Conservation (phyloP, 2,797 vertebrate species). For the Odontamblyopus lacepedii region DNA sequence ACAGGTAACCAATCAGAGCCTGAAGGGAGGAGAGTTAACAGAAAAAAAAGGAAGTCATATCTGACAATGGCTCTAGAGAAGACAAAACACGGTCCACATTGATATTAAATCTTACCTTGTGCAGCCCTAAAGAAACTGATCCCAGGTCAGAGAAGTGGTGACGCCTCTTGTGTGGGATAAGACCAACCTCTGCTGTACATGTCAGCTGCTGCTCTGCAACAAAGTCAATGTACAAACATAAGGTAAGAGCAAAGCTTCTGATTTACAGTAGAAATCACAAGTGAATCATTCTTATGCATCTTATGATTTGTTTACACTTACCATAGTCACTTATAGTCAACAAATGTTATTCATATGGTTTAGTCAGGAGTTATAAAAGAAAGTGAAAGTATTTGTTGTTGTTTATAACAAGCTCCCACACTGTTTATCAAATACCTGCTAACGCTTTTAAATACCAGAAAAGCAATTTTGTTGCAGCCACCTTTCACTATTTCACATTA, state of each 20-base stretch:
- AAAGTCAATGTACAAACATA: constrained; percentile 42
- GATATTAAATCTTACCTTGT: constrained; percentile 35
- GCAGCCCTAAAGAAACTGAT: constrained; percentile 50
- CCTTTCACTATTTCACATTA: constrained; percentile 28
- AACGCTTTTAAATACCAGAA: constrained; percentile 2
- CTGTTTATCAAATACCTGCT: constrained; percentile 17
- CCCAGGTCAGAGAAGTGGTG: constrained; percentile 50
- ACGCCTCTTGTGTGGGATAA: constrained; percentile 46
- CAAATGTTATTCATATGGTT: neutral
- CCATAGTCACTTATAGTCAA: neutral
- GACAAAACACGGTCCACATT: constrained; percentile 21
- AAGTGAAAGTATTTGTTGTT: constrained; percentile 64
- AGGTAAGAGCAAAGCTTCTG: constrained; percentile 60
- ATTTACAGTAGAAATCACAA: constrained; percentile 15
- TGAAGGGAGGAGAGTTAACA: constrained; percentile 40
- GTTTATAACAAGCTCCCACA: constrained; percentile 8
- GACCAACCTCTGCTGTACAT: constrained; percentile 53
- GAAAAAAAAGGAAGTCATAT: constrained; percentile 56
- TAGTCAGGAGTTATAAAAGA: constrained; percentile 47
- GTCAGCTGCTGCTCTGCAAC: constrained; percentile 51
- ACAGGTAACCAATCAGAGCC: constrained; percentile 74
- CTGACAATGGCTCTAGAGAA: constrained; percentile 43
- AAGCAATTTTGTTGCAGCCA: constrained; percentile 25
- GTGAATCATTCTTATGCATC: neutral
- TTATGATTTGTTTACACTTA: constrained; percentile 2